Percentiles rank a stretch among this genome's conserved stretches.
These are phyloP conservation scores for Rhamnusium bicolor DNA, from an alignment of 2,888 invertebrate genomes.

Conservation along the genomic window DNA sequence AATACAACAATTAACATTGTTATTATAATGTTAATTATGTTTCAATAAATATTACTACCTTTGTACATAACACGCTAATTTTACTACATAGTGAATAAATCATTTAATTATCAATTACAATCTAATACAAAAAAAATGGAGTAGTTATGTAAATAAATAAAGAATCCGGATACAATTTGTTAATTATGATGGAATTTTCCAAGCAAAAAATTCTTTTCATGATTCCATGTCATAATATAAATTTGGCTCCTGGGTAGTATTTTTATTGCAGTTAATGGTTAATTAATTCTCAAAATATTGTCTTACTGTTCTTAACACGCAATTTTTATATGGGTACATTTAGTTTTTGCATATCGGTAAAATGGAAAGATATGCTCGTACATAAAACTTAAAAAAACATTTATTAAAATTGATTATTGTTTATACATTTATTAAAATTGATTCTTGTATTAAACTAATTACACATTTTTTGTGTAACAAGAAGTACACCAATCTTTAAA, in stretches of 20 bases:
- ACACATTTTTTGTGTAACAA: no score
- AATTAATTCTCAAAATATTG: background rate
- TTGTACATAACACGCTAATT: background rate
- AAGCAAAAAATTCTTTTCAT: constrained; percentile 1
- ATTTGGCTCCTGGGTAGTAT: background rate
- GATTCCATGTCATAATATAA: background rate
- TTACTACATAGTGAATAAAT: background rate
- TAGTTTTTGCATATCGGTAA: background rate
- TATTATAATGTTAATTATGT: background rate
- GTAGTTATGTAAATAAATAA: constrained; percentile 1
- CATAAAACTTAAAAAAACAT: no score
- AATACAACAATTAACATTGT: background rate
- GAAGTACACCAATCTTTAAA: no score
- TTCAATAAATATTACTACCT: background rate
- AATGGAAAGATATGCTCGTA: no score
- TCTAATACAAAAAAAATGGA: background rate
- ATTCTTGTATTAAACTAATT: no score
- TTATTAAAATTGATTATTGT: no score
- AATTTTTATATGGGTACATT: background rate
- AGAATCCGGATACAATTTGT: constrained; percentile 12
- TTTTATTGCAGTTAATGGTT: background rate
- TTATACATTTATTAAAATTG: no score
- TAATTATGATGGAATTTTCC: constrained; percentile 16
- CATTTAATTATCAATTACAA: background rate
- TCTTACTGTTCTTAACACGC: background rate